Evolutionary conservation across 2,888 invertebrate genomes (phyloP), one percentile per base, ranked within the genome.

Genomic region (Nomada lathburiana): DNA sequence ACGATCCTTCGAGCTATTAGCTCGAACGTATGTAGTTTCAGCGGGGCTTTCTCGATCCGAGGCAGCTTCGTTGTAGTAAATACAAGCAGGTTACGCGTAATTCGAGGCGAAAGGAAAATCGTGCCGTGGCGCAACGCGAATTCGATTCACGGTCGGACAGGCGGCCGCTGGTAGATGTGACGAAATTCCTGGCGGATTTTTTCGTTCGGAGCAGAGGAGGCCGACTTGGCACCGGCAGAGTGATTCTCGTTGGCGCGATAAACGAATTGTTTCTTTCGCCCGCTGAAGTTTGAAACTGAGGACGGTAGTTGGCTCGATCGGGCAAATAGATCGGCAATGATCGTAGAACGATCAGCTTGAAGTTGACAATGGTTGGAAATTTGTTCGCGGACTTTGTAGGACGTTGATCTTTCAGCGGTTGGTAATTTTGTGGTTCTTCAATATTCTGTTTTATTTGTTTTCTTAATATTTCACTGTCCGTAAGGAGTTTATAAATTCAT

Each of bases 71-170:
- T 52, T 47, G 36, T 44, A 52, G 50, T 57, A 72, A 44, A 36
- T 36, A 36, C 36, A 36, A 44, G 42, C 20, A 59, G n/a, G 10
- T 47, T 2, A 64, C 50, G 64, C 50, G 70, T 64, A 77, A 79
- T 77, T 63, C 70, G 69, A 70, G 69, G 59, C 64, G 78, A 77
- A 77, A 79, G 78, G 70, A 79, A 70, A 77, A 79, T 64, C 69
- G 55, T 23, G 44, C 13, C 29, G 60, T 80, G 80, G 62, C 52
- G 78, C 65, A 80, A 80, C 62, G 65, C 20, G 67, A 62, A 57
- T 77, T 78, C 50, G 71, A 80, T 80, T 78, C 78, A 76, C 70
- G 70, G 79, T 76, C 70, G 77, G 70, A 59, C 77, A 64, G 53
- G 47, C 59, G 29, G n/a, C 50, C 16, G 77, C 59, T 26, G 16